Evolutionary conservation across 2,797 vertebrate species (phyloP), one percentile per base, ranked within the genome.

Genomic region (Mastacembelus armatus): DNA sequence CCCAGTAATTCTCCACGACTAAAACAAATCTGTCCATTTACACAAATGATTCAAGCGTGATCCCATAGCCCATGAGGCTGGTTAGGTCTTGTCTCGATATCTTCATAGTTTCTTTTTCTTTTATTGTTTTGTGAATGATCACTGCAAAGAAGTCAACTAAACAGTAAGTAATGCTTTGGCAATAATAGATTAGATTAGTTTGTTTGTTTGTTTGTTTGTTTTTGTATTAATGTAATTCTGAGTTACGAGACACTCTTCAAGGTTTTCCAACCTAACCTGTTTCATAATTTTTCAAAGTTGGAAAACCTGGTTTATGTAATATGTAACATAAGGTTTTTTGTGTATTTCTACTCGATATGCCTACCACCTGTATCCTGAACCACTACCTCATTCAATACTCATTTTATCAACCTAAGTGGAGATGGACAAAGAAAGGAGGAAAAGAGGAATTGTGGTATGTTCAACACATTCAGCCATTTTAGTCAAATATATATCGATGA

Each of bases 401-500:
- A 64, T 21, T 47, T 22, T 45, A 39, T 50, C 56, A 43, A 27
- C 14, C 19, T 16, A 9, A 1, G 43, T 21, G 10, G 45, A 71
- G 18, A 82, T 81, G 74, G 80, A 85, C 26, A 65, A 66, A n/a
- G 2, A 36, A 2, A 69, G 40, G 16, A 58, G 72, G 55, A 86
- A 89, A 83, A 77, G 52, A 84, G 87, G 90, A 55, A 88, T 94
- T 38, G 89, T 91, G 93, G 92, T 94, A 80, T 2, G 85, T 64
- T 16, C 10, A 60, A 21, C 4, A 9, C 9, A 26, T 49, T 50
- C 0, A n/a, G 9, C 18, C 5, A 5, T 21, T 18, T 24, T 15
- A 1, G 11, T 21, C 10, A 27, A 35, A 18, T 6, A 11, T 47
- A 36, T 26, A 0, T 1, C 15, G n/a, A 5, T 19, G 1, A 4